Evolutionary conservation across 2,888 invertebrate species (phyloP).

Genomic region (Dorcus hopei): DNA sequence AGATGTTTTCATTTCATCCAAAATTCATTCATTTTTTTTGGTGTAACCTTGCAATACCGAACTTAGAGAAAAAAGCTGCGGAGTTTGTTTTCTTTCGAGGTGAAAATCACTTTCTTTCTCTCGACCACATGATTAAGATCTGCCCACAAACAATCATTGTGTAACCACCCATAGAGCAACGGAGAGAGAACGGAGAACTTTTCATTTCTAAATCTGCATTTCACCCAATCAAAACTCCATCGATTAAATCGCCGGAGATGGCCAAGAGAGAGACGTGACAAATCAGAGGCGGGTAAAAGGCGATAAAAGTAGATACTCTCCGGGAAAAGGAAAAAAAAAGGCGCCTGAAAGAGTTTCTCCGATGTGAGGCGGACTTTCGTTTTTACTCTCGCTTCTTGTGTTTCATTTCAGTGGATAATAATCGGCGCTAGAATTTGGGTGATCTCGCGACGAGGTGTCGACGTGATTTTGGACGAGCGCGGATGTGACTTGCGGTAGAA

Average conservation of each 20-base stretch:
- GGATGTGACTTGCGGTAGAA: constrained; percentile 11
- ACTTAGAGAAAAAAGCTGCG: too few species aligned
- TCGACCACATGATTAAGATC: too few species aligned
- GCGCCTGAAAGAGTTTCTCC: constrained; percentile 38
- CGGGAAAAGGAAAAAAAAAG: neutral
- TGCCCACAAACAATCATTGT: too few species aligned
- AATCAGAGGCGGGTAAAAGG: too few species aligned
- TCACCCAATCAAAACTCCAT: constrained; percentile 22
- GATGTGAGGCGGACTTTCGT: constrained; percentile 35
- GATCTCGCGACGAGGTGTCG: too few species aligned
- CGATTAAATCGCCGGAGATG: too few species aligned
- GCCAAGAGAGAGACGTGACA: too few species aligned
- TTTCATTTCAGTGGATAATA: constrained; percentile 19
- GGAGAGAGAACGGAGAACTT: constrained; percentile 31
- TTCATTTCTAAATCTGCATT: constrained; percentile 33
- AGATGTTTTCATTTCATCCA: too few species aligned
- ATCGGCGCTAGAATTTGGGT: constrained; percentile 3
- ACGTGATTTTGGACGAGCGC: neutral
- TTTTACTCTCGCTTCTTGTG: constrained; percentile 43
- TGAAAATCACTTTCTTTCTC: too few species aligned
- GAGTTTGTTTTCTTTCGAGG: too few species aligned
- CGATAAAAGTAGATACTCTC: constrained; percentile 29
- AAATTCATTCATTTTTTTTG: too few species aligned
- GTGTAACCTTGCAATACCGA: too few species aligned
- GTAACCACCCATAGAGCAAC: constrained; percentile 12